phyloP scores from a whole-genome alignment of 2,797 vertebrate species.

The Pipistrellus kuhlii region DNA sequence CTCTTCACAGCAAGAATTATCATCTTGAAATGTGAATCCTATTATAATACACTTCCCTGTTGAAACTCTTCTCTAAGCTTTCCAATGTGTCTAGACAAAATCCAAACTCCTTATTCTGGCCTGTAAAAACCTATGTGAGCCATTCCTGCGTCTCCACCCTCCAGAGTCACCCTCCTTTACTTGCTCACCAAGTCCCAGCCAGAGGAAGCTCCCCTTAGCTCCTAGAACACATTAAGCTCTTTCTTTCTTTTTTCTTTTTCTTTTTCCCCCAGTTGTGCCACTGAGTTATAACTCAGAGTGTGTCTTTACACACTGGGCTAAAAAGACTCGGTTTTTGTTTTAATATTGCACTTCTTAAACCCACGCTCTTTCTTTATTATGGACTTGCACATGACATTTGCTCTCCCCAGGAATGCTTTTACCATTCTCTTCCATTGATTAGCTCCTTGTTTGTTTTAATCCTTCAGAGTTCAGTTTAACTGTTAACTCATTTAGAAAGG shows the following conservation, averaged over 20 bases:
- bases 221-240: not conserved
- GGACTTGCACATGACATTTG: not conserved
- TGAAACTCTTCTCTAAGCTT: not conserved
- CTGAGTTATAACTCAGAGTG: no score
- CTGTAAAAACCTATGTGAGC: not conserved
- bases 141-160: not conserved
- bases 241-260: no score
- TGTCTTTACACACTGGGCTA: no score
- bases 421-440: not conserved
- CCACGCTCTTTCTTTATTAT: not conserved
- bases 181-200: not conserved
- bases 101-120: not conserved
- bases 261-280: no score
- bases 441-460: not conserved
- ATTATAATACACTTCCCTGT: not conserved
- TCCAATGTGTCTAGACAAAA: not conserved
- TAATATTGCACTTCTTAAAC: no score
- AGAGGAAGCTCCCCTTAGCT: not conserved
- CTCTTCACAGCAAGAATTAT: not conserved
- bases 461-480: constrained; percentile 7
- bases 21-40: constrained; percentile 12
- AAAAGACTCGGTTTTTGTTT: no score
- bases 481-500: constrained; percentile 15
- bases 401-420: not conserved
- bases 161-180: not conserved